These are phyloP conservation scores for Callyntrura sp. DNA, from an alignment of 2,888 invertebrate genomes.

Conservation along the genomic window DNA sequence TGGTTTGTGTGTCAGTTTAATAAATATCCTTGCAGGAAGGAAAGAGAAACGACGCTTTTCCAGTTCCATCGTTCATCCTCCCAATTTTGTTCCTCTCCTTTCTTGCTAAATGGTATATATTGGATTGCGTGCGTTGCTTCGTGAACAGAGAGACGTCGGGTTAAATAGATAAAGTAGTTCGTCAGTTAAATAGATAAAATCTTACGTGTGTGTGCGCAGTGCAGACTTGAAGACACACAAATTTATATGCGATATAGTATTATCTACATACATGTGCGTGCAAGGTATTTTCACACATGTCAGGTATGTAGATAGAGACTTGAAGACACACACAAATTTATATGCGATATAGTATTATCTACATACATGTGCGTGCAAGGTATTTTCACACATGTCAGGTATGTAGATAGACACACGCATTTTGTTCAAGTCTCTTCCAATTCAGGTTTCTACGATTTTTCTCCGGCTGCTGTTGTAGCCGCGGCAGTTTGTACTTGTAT, in stretches of 20 bases:
- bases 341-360: background rate
- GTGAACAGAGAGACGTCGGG: constrained; percentile 39
- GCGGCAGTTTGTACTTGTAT: constrained; percentile 28
- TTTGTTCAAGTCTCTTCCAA: constrained; percentile 25
- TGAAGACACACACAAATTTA: background rate
- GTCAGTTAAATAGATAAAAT: background rate
- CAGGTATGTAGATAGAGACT: constrained; percentile 17
- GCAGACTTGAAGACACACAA: background rate
- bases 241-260: background rate
- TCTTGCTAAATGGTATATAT: background rate
- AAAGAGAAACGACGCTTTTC: background rate
- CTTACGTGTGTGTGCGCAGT: no score
- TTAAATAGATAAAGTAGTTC: no score
- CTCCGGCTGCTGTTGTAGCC: background rate
- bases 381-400: constrained; percentile 51
- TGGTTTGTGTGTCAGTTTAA: background rate
- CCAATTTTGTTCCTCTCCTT: background rate
- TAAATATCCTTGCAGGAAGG: background rate
- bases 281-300: constrained; percentile 49
- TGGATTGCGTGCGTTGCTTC: constrained; percentile 34
- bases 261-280: constrained; percentile 26
- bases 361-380: constrained; percentile 43
- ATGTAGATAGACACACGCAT: constrained; percentile 40
- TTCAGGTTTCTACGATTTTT: background rate
- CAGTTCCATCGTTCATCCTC: constrained; percentile 14